Evolutionary conservation across 2,888 invertebrate species (phyloP).

Genomic region (Meta bourneti): DNA sequence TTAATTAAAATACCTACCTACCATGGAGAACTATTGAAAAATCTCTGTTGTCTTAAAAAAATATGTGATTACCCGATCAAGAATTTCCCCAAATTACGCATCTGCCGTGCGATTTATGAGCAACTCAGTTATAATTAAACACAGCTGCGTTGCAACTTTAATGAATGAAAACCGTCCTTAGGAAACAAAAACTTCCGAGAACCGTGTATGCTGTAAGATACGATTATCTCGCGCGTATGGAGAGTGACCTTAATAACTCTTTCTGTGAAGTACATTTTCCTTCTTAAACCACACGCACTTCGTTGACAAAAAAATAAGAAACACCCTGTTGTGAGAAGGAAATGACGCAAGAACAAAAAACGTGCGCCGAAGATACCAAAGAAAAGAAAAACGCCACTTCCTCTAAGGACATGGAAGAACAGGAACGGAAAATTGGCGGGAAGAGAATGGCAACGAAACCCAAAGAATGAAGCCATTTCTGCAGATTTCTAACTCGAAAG

Average conservation of each 20-base stretch:
- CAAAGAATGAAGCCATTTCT: not conserved
- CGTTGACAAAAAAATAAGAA: not conserved
- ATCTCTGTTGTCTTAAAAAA: too few species aligned
- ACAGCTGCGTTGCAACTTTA: not conserved
- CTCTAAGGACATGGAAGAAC: not conserved
- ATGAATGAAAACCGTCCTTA: not conserved
- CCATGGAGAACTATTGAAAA: too few species aligned
- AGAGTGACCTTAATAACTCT: constrained; percentile 27
- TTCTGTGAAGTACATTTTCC: not conserved
- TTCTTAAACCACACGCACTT: not conserved
- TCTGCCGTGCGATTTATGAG: too few species aligned
- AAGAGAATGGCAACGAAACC: not conserved
- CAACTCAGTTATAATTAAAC: not conserved
- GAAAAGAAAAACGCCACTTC: not conserved
- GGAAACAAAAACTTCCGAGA: constrained; percentile 6
- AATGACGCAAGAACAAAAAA: constrained; percentile 32
- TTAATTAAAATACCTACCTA: too few species aligned
- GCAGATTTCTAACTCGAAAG: too few species aligned
- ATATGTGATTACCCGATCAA: too few species aligned
- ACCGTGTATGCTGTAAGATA: not conserved
- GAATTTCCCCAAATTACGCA: too few species aligned
- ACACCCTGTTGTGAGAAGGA: constrained; percentile 24
- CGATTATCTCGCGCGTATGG: constrained; percentile 1
- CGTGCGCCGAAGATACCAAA: not conserved
- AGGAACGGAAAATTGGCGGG: not conserved